Evolutionary conservation across 2,888 invertebrate species (phyloP).

Genomic region (Lithophane leautieri): DNA sequence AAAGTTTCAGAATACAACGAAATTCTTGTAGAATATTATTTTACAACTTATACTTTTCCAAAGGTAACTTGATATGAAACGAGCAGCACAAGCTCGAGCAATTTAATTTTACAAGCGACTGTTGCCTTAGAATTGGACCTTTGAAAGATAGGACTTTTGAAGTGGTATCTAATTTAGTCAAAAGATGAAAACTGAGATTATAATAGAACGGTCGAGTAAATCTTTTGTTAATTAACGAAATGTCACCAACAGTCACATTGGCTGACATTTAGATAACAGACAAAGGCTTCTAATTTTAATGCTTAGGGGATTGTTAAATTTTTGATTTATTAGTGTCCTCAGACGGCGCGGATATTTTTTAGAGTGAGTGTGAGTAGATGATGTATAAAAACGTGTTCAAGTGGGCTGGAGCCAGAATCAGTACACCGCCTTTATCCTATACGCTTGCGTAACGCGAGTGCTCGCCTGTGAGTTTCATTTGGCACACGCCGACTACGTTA

Average conservation of each 20-base stretch:
- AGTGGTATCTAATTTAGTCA: constrained; percentile 43
- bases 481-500: constrained; percentile 68
- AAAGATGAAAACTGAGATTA: constrained; percentile 47
- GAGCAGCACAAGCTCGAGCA: constrained; percentile 3
- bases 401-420: constrained; percentile 75
- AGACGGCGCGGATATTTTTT: constrained; percentile 32
- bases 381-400: constrained; percentile 74
- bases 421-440: constrained; percentile 76
- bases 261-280: constrained; percentile 46
- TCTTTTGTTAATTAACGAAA: constrained; percentile 53
- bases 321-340: constrained; percentile 16
- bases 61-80: constrained; percentile 33
- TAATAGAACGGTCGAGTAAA: constrained; percentile 30
- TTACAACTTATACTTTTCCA: constrained; percentile 33
- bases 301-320: constrained; percentile 13
- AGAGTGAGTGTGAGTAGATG: constrained; percentile 60
- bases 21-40: constrained; percentile 40
- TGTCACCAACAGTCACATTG: constrained; percentile 49
- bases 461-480: constrained; percentile 73
- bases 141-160: constrained; percentile 38
- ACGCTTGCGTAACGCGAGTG: constrained; percentile 77
- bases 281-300: constrained; percentile 34
- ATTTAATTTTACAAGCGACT: constrained; percentile 35
- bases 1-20: constrained; percentile 66
- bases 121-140: constrained; percentile 23